phyloP scores from a whole-genome alignment of 2,113 vertebrate genomes.

The Acrocephalus arundinaceus region DNA sequence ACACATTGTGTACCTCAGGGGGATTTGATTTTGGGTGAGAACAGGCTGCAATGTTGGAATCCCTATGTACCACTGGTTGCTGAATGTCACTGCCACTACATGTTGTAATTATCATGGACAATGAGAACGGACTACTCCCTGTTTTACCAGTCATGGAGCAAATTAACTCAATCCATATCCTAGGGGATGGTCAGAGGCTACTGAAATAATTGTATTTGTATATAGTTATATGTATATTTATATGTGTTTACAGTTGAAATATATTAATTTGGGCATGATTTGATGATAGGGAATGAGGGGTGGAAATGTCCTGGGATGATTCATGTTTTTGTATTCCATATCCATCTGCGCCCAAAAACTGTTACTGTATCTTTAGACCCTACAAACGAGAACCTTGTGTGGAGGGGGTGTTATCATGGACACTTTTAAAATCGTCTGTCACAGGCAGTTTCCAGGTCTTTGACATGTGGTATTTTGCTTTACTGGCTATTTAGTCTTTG shows the following conservation, averaged over 20 bases:
- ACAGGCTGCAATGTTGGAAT: too few species aligned
- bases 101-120: too few species aligned
- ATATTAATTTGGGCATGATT: not conserved
- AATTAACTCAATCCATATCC: too few species aligned
- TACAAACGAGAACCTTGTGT: not conserved
- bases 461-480: not conserved
- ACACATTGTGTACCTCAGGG: too few species aligned
- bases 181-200: not conserved
- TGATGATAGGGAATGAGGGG: not conserved
- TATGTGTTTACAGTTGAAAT: not conserved
- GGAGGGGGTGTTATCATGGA: not conserved
- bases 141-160: too few species aligned
- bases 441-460: not conserved
- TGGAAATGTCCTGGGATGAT: not conserved
- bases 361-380: not conserved
- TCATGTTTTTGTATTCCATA: not conserved
- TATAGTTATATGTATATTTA: not conserved
- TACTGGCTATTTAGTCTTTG: not conserved
- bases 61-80: too few species aligned
- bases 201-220: not conserved
- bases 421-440: not conserved
- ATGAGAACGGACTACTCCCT: too few species aligned
- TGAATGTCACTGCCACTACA: too few species aligned
- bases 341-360: not conserved
- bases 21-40: too few species aligned